phyloP scores from a whole-genome alignment of 2,113 vertebrate genomes.

The Alexandromys fortis region DNA sequence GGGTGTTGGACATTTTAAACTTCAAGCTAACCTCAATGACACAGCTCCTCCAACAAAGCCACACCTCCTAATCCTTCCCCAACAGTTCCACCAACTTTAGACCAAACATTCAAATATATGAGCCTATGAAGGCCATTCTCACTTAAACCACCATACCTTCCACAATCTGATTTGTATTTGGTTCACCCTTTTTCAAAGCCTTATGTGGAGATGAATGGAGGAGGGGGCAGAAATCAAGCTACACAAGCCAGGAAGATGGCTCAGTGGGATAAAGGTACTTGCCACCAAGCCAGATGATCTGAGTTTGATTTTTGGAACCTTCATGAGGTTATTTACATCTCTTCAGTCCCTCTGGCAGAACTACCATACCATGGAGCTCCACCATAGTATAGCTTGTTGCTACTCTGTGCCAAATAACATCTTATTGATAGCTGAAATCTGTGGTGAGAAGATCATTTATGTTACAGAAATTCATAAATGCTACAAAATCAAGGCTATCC shows the following conservation, averaged over 20 bases:
- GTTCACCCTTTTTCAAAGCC: neutral
- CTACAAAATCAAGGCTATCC: neutral
- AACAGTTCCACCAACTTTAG: neutral
- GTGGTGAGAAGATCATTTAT: neutral
- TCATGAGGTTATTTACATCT: neutral
- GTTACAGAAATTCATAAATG: neutral
- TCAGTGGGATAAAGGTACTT: neutral
- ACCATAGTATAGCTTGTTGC: neutral
- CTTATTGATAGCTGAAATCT: neutral
- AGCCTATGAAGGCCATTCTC: neutral
- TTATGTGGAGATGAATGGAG: neutral
- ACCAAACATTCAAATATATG: neutral
- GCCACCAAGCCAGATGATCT: neutral
- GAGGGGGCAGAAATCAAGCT: neutral
- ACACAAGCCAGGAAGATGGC: neutral
- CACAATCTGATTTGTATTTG: constrained; percentile 5
- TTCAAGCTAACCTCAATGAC: neutral
- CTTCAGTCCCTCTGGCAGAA: neutral
- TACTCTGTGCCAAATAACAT: neutral
- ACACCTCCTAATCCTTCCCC: neutral
- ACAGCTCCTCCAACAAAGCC: neutral
- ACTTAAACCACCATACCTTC: neutral
- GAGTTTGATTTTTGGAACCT: neutral
- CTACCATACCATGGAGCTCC: too few relatives aligned
- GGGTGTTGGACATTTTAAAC: neutral